These are phyloP conservation scores for Drosophila auraria DNA, from an alignment of 1,140 invertebrate genomes.

Conservation along the genomic window DNA sequence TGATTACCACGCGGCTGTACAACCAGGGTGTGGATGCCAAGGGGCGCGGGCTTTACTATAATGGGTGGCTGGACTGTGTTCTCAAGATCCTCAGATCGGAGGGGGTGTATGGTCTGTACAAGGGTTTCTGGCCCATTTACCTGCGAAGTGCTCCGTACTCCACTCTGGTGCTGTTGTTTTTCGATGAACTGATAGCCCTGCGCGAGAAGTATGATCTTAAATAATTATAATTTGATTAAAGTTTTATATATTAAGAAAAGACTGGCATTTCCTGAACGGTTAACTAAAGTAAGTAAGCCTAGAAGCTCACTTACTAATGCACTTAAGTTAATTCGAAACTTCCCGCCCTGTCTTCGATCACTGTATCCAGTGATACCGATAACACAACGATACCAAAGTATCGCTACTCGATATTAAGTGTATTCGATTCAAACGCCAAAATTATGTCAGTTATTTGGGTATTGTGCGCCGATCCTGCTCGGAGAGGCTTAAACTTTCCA, in stretches of 20 bases:
- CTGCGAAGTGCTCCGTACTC: constrained; percentile 94
- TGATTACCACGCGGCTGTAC: constrained; percentile 94
- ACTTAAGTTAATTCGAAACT: not conserved
- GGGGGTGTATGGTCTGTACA: constrained; percentile 93
- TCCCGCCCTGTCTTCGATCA: not conserved
- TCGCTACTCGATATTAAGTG: not conserved
- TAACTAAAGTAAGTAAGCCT: no score
- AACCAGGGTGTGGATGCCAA: constrained; percentile 92
- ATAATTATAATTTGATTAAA: not conserved
- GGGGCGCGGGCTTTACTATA: constrained; percentile 91
- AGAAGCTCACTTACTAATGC: not conserved
- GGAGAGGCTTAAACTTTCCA: no score
- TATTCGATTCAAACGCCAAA: not conserved
- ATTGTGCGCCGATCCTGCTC: no score
- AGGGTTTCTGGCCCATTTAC: constrained; percentile 94
- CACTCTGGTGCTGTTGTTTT: constrained; percentile 93
- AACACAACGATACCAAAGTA: not conserved
- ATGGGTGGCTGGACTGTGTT: constrained; percentile 91
- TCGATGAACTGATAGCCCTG: constrained; percentile 89
- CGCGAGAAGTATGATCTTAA: constrained; percentile 61
- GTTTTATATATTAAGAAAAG: not conserved
- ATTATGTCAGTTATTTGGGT: not conserved
- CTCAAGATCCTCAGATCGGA: constrained; percentile 91
- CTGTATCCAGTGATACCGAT: not conserved
- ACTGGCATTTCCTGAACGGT: not conserved